phyloP scores from a whole-genome alignment of 1,140 invertebrate species.

The Pseudomyrmex sp. region DNA sequence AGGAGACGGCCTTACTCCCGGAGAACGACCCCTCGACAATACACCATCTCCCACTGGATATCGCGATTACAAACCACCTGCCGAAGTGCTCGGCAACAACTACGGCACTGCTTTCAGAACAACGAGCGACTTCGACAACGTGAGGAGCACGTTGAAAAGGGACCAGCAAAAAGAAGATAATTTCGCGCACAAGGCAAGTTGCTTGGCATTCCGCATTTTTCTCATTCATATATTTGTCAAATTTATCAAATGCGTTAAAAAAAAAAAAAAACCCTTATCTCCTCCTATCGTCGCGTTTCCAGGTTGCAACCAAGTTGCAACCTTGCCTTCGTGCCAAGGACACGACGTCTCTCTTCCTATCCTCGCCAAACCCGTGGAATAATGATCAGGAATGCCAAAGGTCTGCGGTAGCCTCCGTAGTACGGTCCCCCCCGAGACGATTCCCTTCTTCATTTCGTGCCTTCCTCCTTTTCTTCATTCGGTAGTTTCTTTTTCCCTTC shows the following conservation, averaged over 20 bases:
- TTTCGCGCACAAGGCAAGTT: constrained; percentile 87
- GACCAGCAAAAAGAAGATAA: constrained; percentile 85
- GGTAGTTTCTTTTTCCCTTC: constrained; percentile 25
- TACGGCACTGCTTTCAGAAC: constrained; percentile 72
- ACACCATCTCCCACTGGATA: constrained; percentile 92
- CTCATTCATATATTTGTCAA: not conserved
- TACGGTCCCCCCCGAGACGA: constrained; percentile 77
- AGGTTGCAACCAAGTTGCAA: constrained; percentile 72
- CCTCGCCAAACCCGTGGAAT: constrained; percentile 75
- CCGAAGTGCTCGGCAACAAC: constrained; percentile 86
- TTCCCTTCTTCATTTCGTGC: constrained; percentile 75
- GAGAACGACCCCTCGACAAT: constrained; percentile 72
- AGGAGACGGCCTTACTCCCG: constrained; percentile 55
- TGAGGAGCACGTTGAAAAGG: constrained; percentile 63
- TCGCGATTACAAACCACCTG: constrained; percentile 91
- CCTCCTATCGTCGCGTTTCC: constrained; percentile 43
- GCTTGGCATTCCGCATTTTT: not conserved
- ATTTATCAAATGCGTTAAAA: not conserved
- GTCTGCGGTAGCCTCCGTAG: constrained; percentile 67
- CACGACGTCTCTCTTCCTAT: constrained; percentile 70
- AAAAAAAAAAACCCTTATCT: not conserved
- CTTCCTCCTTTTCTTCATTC: constrained; percentile 62
- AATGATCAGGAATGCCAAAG: constrained; percentile 82
- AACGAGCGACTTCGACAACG: constrained; percentile 61
- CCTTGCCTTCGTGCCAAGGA: constrained; percentile 78